Evolutionary conservation across 2,113 vertebrate species (phyloP), one percentile per base, ranked within the genome.

Genomic region (Alethe diademata): DNA sequence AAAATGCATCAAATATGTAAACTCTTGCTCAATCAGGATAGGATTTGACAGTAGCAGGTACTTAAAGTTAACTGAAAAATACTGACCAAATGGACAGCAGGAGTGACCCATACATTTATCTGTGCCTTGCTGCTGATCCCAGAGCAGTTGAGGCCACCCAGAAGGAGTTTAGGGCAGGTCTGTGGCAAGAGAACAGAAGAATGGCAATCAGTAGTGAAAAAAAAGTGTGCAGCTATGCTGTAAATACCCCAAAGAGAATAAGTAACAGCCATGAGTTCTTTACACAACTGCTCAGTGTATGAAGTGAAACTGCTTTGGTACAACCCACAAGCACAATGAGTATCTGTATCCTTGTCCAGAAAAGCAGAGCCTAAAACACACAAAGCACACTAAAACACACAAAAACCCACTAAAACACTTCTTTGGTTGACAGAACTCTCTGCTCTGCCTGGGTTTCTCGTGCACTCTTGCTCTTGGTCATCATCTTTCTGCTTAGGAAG

Each of bases 1-100:
- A 89, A 95, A 97, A 96, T 86, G 93, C 60, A 78, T 66, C 87
- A 90, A 82, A 73, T 92, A 88, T 54, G 78, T 82, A 92, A 86
- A 83, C 80, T 74, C 47, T 50, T 61, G 40, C 42, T 82, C 85
- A 74, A 28, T 42, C 67, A 81, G 67, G 88, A 42, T 36, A 74
- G 64, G 54, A 71, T 75, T 84, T 91, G 80, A 90, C 74, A 88
- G 48, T 70, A 88, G 47, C 33, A 31, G 19, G 28, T 50, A 81
- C 66, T 88, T 76, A 62, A 73, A 94, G 65, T 43, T 54, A 58
- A 79, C 48, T 45, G 62, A 10, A 57, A 51, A 56, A 58, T 61
- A 48, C 36, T 14, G n/a, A 57, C 36, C 1, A 0, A 73, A 60
- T 10, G 4, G 43, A 31, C 1, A 1, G 45, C 17, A 36, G 81